Evolutionary conservation across 2,888 invertebrate species (phyloP).

Genomic region (Latrodectus elegans): DNA sequence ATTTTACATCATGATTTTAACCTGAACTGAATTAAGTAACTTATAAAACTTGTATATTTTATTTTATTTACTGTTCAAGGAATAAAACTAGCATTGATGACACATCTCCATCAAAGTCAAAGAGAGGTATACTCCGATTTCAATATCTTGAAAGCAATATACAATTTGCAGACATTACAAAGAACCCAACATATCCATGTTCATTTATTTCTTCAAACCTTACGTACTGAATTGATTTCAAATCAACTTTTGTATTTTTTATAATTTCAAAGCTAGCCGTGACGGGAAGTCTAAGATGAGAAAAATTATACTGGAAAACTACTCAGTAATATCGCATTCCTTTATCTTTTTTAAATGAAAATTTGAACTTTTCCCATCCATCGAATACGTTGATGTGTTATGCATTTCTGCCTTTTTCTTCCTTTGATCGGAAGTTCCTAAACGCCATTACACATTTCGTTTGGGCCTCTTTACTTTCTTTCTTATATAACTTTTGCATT

Average conservation of each 20-base stretch:
- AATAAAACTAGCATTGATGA: too few relatives aligned
- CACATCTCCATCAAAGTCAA: too few relatives aligned
- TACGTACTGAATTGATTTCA: conserved; percentile 17
- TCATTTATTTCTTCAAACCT: background rate
- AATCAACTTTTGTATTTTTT: conserved; percentile 10
- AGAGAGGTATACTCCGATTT: too few relatives aligned
- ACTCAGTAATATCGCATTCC: conserved; percentile 22
- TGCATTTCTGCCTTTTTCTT: conserved; percentile 25
- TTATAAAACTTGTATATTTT: too few relatives aligned
- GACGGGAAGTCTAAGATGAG: background rate
- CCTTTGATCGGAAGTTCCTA: conserved; percentile 40
- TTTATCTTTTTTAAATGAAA: conserved; percentile 17
- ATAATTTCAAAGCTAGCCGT: background rate
- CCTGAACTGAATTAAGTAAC: too few relatives aligned
- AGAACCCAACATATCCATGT: background rate
- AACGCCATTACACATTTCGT: conserved; percentile 62
- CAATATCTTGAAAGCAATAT: too few relatives aligned
- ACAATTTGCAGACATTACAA: too few relatives aligned
- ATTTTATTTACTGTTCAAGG: too few relatives aligned
- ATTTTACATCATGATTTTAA: too few relatives aligned
- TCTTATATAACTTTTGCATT: conserved; percentile 25
- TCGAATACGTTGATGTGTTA: conserved; percentile 29
- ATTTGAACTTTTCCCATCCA: conserved; percentile 37
- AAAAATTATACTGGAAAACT: background rate
- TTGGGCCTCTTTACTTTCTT: conserved; percentile 34